Evolutionary conservation across 2,888 invertebrate species (phyloP).

Genomic region (Leucania comma): DNA sequence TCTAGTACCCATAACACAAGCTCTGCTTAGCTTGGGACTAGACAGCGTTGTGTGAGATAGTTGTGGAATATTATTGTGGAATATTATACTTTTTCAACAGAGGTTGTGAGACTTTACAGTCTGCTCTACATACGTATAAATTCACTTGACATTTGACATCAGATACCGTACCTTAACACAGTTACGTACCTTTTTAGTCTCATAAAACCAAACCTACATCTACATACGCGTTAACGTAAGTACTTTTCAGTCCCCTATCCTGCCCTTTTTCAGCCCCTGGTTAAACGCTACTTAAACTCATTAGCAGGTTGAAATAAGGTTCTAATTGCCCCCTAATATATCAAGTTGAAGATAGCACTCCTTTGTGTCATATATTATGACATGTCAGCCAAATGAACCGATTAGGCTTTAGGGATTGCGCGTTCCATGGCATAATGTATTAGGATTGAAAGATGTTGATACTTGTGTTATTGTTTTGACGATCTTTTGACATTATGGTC

Average conservation of each 20-base stretch:
- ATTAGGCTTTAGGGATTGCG: conserved; percentile 82
- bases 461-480: conserved; percentile 53
- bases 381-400: conserved; percentile 85
- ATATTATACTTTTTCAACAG: no score
- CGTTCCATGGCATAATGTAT: conserved; percentile 65
- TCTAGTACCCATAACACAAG: no score
- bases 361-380: conserved; percentile 83
- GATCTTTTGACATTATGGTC: no score
- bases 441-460: conserved; percentile 67
- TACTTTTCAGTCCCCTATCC: conserved; percentile 10
- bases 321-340: conserved; percentile 56
- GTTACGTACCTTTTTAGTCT: conserved; percentile 1
- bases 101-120: no score
- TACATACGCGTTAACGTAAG: neutral
- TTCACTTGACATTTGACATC: neutral
- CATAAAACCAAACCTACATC: conserved; percentile 4
- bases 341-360: conserved; percentile 68
- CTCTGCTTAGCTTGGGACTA: no score
- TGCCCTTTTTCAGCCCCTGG: conserved; percentile 11
- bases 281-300: conserved; percentile 56
- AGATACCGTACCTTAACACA: neutral
- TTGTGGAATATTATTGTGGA: no score
- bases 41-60: no score
- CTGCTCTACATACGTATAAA: neutral
- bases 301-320: conserved; percentile 41